Percentiles rank a stretch among this genome's conserved stretches.
Evolutionary conservation across 2,888 invertebrate genomes (phyloP).

Genomic region (Pseudococcus jackbeardsleyi): DNA sequence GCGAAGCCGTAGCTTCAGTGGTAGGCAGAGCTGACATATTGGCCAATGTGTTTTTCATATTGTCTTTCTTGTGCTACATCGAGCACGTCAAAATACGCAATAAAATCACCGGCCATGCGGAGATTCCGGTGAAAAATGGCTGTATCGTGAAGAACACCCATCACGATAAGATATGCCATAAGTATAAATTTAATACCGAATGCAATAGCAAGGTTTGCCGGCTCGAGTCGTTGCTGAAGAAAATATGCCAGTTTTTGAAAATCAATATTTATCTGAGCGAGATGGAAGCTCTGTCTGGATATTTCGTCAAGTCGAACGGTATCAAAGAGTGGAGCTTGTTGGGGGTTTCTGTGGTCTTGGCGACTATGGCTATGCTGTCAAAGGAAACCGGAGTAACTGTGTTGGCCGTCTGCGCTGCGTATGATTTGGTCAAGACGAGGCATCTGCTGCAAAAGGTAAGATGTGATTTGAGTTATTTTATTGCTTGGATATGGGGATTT

Average conservation of each 20-base stretch:
- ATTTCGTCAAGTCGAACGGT: conserved; percentile 60
- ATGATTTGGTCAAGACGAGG: conserved; percentile 77
- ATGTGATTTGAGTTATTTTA: neutral
- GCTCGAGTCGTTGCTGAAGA: conserved; percentile 63
- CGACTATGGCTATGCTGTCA: conserved; percentile 88
- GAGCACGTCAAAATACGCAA: conserved; percentile 76
- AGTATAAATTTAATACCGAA: conserved; percentile 63
- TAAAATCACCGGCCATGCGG: neutral
- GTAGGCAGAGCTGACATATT: conserved; percentile 96
- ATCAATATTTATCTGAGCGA: conserved; percentile 62
- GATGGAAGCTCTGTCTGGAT: conserved; percentile 65
- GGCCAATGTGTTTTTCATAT: conserved; percentile 89
- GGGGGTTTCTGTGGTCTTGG: conserved; percentile 73
- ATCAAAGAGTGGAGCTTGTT: conserved; percentile 68
- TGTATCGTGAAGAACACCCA: neutral
- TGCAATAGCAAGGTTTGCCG: conserved; percentile 57
- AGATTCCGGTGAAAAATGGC: conserved; percentile 19
- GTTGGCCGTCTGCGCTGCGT: conserved; percentile 88
- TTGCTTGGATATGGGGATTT: neutral
- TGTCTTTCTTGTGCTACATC: conserved; percentile 88
- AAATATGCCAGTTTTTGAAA: conserved; percentile 64
- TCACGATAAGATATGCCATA: conserved; percentile 11
- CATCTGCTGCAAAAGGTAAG: conserved; percentile 51
- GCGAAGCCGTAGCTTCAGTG: conserved; percentile 95
- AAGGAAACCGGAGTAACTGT: conserved; percentile 97